Conservation (phyloP, 2,888 invertebrate genomes). For the Sinhomidia bicolor region DNA sequence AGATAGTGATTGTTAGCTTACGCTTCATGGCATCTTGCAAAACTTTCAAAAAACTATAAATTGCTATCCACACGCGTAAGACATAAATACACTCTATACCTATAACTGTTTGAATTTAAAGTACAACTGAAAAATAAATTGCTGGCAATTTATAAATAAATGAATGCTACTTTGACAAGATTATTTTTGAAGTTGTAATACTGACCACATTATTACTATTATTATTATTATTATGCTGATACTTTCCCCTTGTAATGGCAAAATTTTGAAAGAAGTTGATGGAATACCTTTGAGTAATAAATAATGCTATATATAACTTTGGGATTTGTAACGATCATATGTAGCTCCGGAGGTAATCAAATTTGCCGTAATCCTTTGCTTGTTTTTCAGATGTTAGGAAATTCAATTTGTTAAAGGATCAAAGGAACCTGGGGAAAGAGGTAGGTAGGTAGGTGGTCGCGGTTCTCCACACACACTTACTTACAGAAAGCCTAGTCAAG, state of each 20-base stretch:
- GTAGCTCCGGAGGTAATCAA: too few species aligned
- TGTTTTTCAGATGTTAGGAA: too few species aligned
- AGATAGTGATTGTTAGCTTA: neutral
- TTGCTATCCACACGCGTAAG: neutral
- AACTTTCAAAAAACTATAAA: neutral
- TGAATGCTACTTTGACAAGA: neutral
- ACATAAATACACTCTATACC: neutral
- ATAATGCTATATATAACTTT: too few species aligned
- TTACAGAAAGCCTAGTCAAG: neutral
- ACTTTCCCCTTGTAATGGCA: conserved; percentile 1
- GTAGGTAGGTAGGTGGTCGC: neutral
- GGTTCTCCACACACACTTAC: neutral
- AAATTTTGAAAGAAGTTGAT: neutral
- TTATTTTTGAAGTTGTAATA: neutral
- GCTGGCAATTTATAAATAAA: neutral
- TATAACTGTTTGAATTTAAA: too few species aligned
- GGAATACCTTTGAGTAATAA: neutral
- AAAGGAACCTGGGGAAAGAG: neutral
- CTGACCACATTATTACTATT: conserved; percentile 28
- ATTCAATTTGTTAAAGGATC: neutral
- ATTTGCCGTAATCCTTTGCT: too few species aligned
- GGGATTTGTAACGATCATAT: too few species aligned
- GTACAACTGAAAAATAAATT: too few species aligned
- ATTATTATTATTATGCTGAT: neutral
- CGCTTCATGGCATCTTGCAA: conserved; percentile 24